Conservation (phyloP, 2,113 vertebrate species). For the Sorex araneus region DNA sequence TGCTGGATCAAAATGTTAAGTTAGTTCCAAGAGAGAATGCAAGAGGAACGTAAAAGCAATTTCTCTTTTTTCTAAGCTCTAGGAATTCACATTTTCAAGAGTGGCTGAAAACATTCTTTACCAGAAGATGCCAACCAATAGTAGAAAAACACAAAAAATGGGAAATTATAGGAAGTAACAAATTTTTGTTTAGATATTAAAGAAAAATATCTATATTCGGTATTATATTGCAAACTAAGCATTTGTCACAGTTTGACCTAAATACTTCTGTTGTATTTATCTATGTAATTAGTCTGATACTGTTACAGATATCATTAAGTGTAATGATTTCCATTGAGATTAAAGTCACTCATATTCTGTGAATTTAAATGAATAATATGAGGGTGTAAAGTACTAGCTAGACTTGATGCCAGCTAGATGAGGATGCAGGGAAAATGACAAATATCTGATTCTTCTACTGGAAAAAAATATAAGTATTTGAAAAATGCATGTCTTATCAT, state of each 20-base stretch:
- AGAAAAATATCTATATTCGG: constrained; percentile 15
- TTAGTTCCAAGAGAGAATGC: constrained; percentile 63
- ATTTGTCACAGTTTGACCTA: neutral
- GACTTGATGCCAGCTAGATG: constrained; percentile 49
- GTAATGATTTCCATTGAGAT: neutral
- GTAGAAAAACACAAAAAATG: neutral
- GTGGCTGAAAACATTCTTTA: constrained; percentile 45
- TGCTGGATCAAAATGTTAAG: constrained; percentile 68
- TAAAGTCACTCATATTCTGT: constrained; percentile 19
- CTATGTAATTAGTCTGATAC: constrained; percentile 49
- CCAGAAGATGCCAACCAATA: constrained; percentile 30
- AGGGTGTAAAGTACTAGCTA: neutral
- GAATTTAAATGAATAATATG: neutral
- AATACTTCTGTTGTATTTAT: constrained; percentile 41
- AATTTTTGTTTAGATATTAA: constrained; percentile 47
- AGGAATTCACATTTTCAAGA: constrained; percentile 58
- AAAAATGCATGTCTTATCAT: constrained; percentile 6
- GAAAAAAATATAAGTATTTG: constrained; percentile 1
- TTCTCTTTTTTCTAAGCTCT: constrained; percentile 38
- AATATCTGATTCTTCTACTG: constrained; percentile 57
- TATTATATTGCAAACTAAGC: neutral
- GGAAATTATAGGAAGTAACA: neutral
- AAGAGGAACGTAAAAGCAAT: constrained; percentile 68
- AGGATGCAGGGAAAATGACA: constrained; percentile 1
- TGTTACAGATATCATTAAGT: constrained; percentile 41